Base-by-base conservation (phyloP, 1,140 invertebrate genomes). In the Calephelis virginiensis region DNA sequence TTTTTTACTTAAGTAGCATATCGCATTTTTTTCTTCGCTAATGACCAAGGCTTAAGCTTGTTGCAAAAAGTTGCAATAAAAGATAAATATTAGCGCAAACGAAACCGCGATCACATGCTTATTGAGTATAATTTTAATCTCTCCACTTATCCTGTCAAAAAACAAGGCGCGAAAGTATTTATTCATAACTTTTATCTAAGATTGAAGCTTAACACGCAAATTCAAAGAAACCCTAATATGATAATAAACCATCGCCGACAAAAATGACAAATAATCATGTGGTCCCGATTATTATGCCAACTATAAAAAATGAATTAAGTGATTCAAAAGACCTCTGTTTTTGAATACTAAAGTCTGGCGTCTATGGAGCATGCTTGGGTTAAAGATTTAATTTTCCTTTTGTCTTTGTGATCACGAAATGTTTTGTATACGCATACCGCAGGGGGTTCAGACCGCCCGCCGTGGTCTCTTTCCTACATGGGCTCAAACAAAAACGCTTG, bases 391-490 rank as follows among this genome's bases (percentile, higher is more conserved):
- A 56, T 86, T 83, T 84, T 88, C 74, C 83, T 90, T 90, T 90
- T 90, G 88, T 89, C 83, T 90, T 88, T 87, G 77, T 85, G 83
- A 88, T 89, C 86, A 90, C 86, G 88, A 86, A 84, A 87, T 84
- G 85, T 87, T 88, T 87, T 89, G 83, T 88, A 78, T 85, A 83
- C 77, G 80, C 67, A 72, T 70, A 64, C 85, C 82, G 78, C 85
- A 72, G 85, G 87, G 70, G 74, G 74, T 66, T 67, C 61, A 72
- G 81, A 82, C 86, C 87, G 82, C 87, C 87, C 80, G 85, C 81
- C 68, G 85, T 38, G 86, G 77, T 77, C 85, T 88, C 85, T 86
- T 90, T 88, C 86, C 87, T 90, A 83, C 84, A 86, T 83, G 77
- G 83, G 63, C 77, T 81, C 79, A 76, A 68, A 88, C 82, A 90